A percentile compares a stretch with the other conserved stretches of the same genome.
phyloP scores from a whole-genome alignment of 2,888 invertebrate genomes.

The Coecobrya sp. region DNA sequence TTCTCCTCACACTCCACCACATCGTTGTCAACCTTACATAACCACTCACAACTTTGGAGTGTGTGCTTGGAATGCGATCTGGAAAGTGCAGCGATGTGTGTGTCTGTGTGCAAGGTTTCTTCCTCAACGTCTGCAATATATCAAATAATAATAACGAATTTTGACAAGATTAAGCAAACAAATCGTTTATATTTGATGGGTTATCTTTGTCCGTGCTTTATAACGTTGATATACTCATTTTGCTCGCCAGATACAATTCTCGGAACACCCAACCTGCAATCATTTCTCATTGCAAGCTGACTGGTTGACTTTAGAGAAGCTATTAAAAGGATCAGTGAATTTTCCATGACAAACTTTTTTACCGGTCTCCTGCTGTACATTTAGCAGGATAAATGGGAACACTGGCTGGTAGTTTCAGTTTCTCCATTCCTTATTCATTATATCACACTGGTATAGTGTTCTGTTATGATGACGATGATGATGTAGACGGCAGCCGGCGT shows the following conservation, averaged over 20 bases:
- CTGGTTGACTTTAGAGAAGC: background rate
- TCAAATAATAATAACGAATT: slow-evolving; percentile 63
- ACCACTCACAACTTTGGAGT: background rate
- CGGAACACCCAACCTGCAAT: background rate
- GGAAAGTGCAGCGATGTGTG: background rate
- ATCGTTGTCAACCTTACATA: background rate
- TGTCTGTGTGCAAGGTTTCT: background rate
- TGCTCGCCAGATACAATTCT: background rate
- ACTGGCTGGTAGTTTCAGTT: background rate
- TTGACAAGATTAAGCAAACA: slow-evolving; percentile 72
- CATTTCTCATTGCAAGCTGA: background rate
- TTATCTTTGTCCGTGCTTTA: background rate
- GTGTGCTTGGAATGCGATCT: background rate
- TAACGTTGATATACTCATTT: background rate
- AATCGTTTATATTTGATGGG: slow-evolving; percentile 71
- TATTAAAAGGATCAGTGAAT: slow-evolving; percentile 47
- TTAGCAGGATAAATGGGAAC: slow-evolving; percentile 13
- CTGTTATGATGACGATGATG: slow-evolving; percentile 35
- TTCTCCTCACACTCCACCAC: slow-evolving; percentile 22
- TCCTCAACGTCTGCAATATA: slow-evolving; percentile 10
- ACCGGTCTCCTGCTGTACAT: background rate
- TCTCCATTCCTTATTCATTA: slow-evolving; percentile 21
- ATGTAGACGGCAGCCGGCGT: too few relatives aligned
- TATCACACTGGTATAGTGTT: background rate
- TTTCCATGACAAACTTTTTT: slow-evolving; percentile 15